phyloP scores from a whole-genome alignment of 2,113 vertebrate genomes.

The Enhydra lutris region DNA sequence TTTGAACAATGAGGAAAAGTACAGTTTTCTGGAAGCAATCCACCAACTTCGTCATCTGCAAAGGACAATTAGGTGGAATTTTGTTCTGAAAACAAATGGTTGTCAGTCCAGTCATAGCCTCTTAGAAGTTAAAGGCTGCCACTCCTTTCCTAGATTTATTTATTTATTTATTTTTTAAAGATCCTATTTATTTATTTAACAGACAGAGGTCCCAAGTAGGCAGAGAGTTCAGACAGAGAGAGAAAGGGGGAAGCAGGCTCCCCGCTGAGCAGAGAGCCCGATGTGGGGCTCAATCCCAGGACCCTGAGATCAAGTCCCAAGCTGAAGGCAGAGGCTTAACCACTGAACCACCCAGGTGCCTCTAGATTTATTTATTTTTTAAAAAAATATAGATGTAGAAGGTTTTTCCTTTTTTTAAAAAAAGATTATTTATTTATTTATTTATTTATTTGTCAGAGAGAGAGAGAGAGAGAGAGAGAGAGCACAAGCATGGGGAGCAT shows the following conservation, averaged over 20 bases:
- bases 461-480: neutral
- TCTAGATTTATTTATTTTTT: neutral
- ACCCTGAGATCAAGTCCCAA: no score
- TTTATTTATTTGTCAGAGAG: neutral
- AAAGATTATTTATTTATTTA: neutral
- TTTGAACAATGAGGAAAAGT: neutral
- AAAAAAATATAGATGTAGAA: neutral
- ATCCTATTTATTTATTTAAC: no score
- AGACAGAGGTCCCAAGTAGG: no score
- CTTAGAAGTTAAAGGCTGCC: neutral
- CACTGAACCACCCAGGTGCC: no score
- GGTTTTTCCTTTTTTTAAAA: neutral
- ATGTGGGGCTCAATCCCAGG: no score
- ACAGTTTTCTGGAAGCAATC: neutral
- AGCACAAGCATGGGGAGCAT: neutral
- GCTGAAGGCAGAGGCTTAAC: no score
- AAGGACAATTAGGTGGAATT: neutral
- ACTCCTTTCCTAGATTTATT: neutral
- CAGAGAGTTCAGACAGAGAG: no score
- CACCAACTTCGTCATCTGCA: neutral
- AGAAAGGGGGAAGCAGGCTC: no score
- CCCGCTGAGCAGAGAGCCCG: no score
- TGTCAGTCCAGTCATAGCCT: neutral
- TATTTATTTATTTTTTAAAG: no score
- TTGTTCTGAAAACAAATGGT: neutral